Evolutionary conservation across 64 coral and sea anemone genomes (phyloP).

Genomic region (Actinia equina): DNA sequence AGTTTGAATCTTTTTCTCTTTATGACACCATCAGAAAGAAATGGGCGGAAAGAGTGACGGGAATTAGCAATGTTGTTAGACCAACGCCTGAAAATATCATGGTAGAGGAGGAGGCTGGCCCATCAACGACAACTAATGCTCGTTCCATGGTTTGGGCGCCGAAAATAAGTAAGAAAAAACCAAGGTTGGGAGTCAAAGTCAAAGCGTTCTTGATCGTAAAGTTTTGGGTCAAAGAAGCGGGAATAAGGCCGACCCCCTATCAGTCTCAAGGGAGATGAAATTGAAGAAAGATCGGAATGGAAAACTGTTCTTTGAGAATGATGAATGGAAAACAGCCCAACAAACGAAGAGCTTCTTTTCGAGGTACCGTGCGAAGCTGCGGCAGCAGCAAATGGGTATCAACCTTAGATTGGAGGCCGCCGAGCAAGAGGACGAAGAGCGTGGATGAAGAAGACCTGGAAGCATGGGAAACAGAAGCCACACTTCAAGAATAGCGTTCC

Average conservation of each 20-base stretch:
- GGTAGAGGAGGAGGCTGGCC: not conserved
- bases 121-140: not conserved
- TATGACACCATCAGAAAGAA: no score
- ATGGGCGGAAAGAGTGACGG: no score
- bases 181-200: constrained; percentile 9
- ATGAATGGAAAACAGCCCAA: constrained; percentile 1
- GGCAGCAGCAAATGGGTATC: not conserved
- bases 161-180: constrained; percentile 22
- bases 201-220: constrained; percentile 34
- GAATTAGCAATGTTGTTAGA: no score
- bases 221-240: constrained; percentile 39
- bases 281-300: no score
- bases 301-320: constrained; percentile 11
- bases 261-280: no score
- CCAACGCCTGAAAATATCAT: no score
- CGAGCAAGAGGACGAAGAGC: not conserved
- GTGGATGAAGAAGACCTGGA: constrained; percentile 32
- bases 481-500: not conserved
- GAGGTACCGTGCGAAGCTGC: not conserved
- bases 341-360: constrained; percentile 13
- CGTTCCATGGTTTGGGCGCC: constrained; percentile 50
- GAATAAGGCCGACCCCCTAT: constrained; percentile 37
- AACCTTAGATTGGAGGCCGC: not conserved
- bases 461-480: no score
- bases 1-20: constrained; percentile 12